A percentile compares a stretch with the other conserved stretches of the same genome.
These are phyloP conservation scores for Campoplex nolae DNA, from an alignment of 2,888 invertebrate genomes.

Conservation along the genomic window DNA sequence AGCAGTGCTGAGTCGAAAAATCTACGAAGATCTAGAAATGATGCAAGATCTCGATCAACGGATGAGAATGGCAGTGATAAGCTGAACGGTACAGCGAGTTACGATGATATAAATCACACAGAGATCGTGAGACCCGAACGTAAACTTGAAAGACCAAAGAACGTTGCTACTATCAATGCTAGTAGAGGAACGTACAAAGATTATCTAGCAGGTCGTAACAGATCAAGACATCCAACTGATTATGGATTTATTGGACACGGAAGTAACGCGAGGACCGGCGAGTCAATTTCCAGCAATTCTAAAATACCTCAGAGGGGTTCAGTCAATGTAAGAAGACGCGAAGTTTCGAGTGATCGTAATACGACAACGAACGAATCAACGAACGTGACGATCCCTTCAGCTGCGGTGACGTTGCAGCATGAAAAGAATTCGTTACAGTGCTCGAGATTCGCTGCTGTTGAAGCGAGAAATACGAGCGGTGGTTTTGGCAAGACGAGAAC, in stretches of 20 bases:
- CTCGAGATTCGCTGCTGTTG: constrained; percentile 33
- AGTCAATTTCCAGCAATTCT: constrained; percentile 70
- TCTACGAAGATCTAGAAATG: constrained; percentile 73
- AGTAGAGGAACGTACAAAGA: constrained; percentile 76
- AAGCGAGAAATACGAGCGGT: constrained; percentile 39
- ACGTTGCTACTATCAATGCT: constrained; percentile 71
- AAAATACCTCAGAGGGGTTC: constrained; percentile 76
- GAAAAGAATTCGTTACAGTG: constrained; percentile 46
- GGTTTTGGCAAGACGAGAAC: constrained; percentile 70
- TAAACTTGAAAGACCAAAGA: constrained; percentile 72
- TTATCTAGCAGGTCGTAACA: constrained; percentile 60
- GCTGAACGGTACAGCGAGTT: constrained; percentile 78
- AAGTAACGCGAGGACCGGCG: constrained; percentile 66
- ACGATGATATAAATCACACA: constrained; percentile 77
- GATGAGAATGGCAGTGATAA: constrained; percentile 74
- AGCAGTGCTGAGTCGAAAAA: constrained; percentile 79
- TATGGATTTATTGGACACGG: constrained; percentile 72
- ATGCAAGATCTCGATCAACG: constrained; percentile 73
- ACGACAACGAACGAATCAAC: constrained; percentile 14
- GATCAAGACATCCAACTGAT: constrained; percentile 72
- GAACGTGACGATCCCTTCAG: background rate
- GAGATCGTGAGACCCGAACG: constrained; percentile 70
- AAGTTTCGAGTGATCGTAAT: constrained; percentile 39
- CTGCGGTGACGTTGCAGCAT: constrained; percentile 38
- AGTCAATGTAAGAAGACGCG: constrained; percentile 30